Conservation (phyloP, 37 sponge, comb jelly and placozoan genomes). For the Spongilla lacustris region DNA sequence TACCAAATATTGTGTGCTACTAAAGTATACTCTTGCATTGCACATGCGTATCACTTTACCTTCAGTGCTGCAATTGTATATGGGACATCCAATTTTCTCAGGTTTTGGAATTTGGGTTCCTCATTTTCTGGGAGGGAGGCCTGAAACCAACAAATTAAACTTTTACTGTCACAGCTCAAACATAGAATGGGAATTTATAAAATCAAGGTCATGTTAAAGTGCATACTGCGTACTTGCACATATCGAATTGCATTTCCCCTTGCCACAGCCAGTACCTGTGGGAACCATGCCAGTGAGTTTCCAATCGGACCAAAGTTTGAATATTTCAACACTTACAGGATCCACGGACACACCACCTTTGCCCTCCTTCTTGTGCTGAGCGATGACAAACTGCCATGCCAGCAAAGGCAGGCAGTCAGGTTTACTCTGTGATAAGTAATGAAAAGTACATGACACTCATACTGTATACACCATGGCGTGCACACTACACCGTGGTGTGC, state of each 20-base stretch:
- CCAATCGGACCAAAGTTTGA: neutral
- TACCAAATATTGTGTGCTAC: neutral
- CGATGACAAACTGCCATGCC: conserved; percentile 68
- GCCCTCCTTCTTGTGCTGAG: conserved; percentile 38
- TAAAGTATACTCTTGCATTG: neutral
- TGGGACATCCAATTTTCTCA: conserved; percentile 55
- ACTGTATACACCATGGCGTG: neutral
- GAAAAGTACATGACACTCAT: no score
- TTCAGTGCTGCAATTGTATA: conserved; percentile 58
- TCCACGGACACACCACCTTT: conserved; percentile 2
- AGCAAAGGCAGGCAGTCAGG: conserved; percentile 66
- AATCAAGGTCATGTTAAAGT: no score
- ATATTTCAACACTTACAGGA: conserved; percentile 19
- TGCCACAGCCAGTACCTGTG: conserved; percentile 72
- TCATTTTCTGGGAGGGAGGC: conserved; percentile 5
- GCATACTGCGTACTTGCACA: conserved; percentile 72
- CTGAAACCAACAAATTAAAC: neutral
- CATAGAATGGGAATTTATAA: no score
- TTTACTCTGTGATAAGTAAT: conserved; percentile 43
- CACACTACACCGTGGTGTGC: neutral
- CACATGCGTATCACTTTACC: conserved; percentile 21
- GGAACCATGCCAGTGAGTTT: neutral
- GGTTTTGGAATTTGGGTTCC: conserved; percentile 35
- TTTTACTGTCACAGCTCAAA: neutral
- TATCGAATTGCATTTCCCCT: conserved; percentile 55